These are phyloP conservation scores for Macrotrachela quadricornifera DNA, from an alignment of 1,140 invertebrate species.

Conservation along the genomic window DNA sequence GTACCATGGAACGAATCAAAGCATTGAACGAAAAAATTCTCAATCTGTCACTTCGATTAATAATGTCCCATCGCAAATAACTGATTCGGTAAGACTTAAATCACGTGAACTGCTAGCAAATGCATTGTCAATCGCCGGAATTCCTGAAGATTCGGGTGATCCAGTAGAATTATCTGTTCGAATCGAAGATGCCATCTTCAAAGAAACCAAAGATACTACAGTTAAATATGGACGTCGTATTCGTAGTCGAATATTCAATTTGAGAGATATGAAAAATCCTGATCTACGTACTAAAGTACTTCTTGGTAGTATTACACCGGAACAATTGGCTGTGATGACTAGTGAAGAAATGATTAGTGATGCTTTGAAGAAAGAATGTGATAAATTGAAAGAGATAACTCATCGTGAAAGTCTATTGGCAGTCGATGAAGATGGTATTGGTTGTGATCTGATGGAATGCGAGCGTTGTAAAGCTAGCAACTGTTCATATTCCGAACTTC, in stretches of 20 bases:
- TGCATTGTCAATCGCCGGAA: slow-evolving; percentile 38
- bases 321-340: slow-evolving; percentile 73
- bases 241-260: slow-evolving; percentile 73
- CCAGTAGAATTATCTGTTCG: slow-evolving; percentile 29
- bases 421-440: slow-evolving; percentile 63
- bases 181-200: slow-evolving; percentile 42
- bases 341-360: slow-evolving; percentile 98
- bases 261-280: slow-evolving; percentile 85
- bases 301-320: slow-evolving; percentile 59
- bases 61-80: slow-evolving; percentile 12
- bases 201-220: slow-evolving; percentile 80
- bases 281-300: slow-evolving; percentile 73
- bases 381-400: slow-evolving; percentile 85
- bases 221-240: slow-evolving; percentile 81
- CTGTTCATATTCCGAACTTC: slow-evolving; percentile 78
- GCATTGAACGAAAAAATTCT: too few relatives aligned
- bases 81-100: slow-evolving; percentile 55
- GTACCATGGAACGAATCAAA: too few relatives aligned
- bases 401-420: slow-evolving; percentile 91
- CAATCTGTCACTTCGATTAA: too few relatives aligned
- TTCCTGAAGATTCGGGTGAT: slow-evolving; percentile 33
- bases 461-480: slow-evolving; percentile 47
- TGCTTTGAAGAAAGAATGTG: slow-evolving; percentile 78
- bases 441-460: slow-evolving; percentile 86
- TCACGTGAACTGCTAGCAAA: slow-evolving; percentile 64